Base-by-base conservation (phyloP, 37 sponge, comb jelly and placozoan genomes). In the Haliclona indistincta region DNA sequence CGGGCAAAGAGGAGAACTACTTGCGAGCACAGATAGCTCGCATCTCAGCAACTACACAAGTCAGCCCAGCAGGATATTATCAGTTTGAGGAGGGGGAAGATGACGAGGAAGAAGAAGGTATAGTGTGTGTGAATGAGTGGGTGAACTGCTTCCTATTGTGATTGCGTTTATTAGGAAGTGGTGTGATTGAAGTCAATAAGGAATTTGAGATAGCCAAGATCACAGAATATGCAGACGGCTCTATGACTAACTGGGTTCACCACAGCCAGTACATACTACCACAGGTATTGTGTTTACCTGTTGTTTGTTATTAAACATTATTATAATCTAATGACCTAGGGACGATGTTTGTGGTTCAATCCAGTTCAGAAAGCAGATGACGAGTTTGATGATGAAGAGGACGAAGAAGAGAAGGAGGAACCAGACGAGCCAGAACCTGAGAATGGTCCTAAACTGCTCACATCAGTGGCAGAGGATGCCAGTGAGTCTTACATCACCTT, bases 341-440 rank as follows among this genome's bases (percentile, higher is more conserved):
- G 99, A n/a, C 77, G 99, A 22, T 96, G 96, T 39, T 68, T 64
- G 20, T 99, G 99, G 99, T 93, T 87, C 77, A 99, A 99, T 54
- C 99, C 99, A n/a, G 67, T 87, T 5, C 88, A 83, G 68, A 95
- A 99, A 47, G 89, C 96, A 19, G 94, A 95, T 37, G 96, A 95
- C 60, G 95, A 97, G 77, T 95, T 95, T 82, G 99, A 95, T 19
- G 98, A 94, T 42, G 91, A 79, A 29, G 87, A 87, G 39, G 94
- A 93, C n/a, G 96, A 90, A 40, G 97, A 92, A 34, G 97, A 97
- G 30, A 88, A 80, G 76, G 92, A 91, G 63, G 91, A 95, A 49
- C 89, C 89, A 8, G 99, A 95, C 13, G 92, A 95, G 56, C 96
- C 87, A 26, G 91, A 86, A 43, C 99, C 99, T 44, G 96, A 99